A percentile compares a stretch with the other conserved stretches of the same genome.
phyloP scores from a whole-genome alignment of 2,888 invertebrate genomes.

The Philaethria dido region DNA sequence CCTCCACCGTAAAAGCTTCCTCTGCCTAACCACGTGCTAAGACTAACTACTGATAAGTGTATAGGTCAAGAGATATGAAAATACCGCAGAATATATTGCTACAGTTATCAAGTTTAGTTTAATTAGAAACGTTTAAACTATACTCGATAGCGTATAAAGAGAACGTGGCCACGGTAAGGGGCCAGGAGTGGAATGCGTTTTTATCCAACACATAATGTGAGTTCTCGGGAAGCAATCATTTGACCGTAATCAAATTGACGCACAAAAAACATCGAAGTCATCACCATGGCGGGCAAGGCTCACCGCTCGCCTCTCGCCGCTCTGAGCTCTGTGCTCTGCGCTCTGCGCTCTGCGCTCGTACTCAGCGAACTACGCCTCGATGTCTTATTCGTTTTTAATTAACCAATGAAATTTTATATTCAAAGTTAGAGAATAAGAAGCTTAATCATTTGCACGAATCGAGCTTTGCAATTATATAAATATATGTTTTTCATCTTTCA shows the following conservation, averaged over 20 bases:
- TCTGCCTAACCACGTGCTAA: too few species aligned
- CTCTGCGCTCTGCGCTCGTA: too few species aligned
- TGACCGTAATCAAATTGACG: constrained; percentile 63
- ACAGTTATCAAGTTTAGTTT: too few species aligned
- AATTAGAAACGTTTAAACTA: not conserved
- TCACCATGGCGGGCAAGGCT: constrained; percentile 35
- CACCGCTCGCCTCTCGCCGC: not conserved
- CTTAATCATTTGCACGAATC: not conserved
- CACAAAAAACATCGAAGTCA: constrained; percentile 66
- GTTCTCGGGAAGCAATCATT: constrained; percentile 55
- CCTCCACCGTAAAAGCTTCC: too few species aligned
- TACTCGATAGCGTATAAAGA: constrained; percentile 5
- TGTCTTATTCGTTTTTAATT: constrained; percentile 22
- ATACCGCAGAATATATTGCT: too few species aligned
- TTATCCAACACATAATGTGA: constrained; percentile 45
- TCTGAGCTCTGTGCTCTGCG: too few species aligned
- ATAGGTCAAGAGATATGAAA: too few species aligned
- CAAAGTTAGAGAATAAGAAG: not conserved
- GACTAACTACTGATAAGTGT: too few species aligned
- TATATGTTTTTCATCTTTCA: not conserved
- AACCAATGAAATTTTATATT: constrained; percentile 6
- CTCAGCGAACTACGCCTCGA: not conserved
- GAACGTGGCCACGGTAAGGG: not conserved
- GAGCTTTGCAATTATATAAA: not conserved
- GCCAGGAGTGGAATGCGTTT: constrained; percentile 43